Evolutionary conservation across 1,140 invertebrate species (phyloP).

Genomic region (Propsilocerus akamusi): DNA sequence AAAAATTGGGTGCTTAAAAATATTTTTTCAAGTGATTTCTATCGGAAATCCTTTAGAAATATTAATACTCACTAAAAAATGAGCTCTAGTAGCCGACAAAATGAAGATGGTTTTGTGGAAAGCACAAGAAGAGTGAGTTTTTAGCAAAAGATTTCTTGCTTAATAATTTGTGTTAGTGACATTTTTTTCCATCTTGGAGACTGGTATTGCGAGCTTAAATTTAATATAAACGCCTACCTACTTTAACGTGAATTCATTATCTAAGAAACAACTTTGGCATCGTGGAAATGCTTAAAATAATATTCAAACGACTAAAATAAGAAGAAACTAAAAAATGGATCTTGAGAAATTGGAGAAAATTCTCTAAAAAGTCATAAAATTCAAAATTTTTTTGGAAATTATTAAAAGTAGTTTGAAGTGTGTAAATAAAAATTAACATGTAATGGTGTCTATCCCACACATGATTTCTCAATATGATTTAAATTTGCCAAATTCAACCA

Average conservation of each 20-base stretch:
- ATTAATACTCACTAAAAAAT: background rate
- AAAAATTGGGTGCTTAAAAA: too few relatives aligned
- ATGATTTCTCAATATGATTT: background rate
- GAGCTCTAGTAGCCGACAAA: background rate
- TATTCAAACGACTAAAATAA: background rate
- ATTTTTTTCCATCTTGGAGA: background rate
- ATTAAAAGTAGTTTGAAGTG: background rate
- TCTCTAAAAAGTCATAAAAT: background rate
- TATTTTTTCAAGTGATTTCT: background rate
- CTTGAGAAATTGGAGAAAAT: background rate
- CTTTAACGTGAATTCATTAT: background rate
- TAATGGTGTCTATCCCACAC: background rate
- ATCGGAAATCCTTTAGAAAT: background rate
- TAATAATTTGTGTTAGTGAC: background rate
- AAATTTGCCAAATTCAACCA: constrained; percentile 2
- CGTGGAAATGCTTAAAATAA: background rate
- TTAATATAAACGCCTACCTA: background rate
- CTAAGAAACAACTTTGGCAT: background rate
- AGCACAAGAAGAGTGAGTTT: constrained; percentile 1
- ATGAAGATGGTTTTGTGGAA: background rate
- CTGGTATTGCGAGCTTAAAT: background rate
- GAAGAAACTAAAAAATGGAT: background rate
- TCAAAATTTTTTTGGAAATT: background rate
- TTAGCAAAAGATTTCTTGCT: background rate
- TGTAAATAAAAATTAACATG: background rate